These are phyloP conservation scores for Drosophila persimilis DNA, from an alignment of 1,140 invertebrate genomes.

Conservation along the genomic window DNA sequence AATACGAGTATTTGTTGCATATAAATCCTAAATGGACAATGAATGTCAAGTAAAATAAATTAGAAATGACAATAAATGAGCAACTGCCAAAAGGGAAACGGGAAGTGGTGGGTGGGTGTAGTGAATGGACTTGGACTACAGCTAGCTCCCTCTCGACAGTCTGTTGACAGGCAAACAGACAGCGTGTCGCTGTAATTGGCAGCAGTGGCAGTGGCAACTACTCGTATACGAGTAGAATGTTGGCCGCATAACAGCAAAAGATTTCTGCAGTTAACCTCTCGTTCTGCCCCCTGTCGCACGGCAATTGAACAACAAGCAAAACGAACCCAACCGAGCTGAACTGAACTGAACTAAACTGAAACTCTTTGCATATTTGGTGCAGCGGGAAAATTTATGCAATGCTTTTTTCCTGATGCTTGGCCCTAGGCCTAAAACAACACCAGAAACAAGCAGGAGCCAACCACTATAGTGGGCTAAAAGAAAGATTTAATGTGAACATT, in stretches of 20 bases:
- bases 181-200: constrained; percentile 67
- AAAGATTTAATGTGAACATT: too few relatives aligned
- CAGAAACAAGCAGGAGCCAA: constrained; percentile 27
- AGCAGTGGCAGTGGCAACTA: constrained; percentile 24
- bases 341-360: constrained; percentile 44
- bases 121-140: constrained; percentile 18
- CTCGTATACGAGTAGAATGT: neutral
- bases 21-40: constrained; percentile 81
- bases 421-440: constrained; percentile 57
- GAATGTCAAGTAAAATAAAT: constrained; percentile 79
- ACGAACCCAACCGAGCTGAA: constrained; percentile 20
- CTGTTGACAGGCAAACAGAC: constrained; percentile 65
- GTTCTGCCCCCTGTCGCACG: constrained; percentile 18
- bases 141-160: constrained; percentile 11
- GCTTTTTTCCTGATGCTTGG: constrained; percentile 52
- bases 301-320: constrained; percentile 55
- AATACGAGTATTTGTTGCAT: constrained; percentile 53
- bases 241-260: constrained; percentile 12
- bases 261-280: constrained; percentile 9
- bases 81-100: constrained; percentile 54
- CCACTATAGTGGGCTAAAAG: neutral
- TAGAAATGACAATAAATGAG: constrained; percentile 80
- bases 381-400: constrained; percentile 73
- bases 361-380: constrained; percentile 74
- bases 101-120: neutral